These are phyloP conservation scores for Euleptes europaea DNA, from an alignment of 2,113 vertebrate species.

Conservation along the genomic window DNA sequence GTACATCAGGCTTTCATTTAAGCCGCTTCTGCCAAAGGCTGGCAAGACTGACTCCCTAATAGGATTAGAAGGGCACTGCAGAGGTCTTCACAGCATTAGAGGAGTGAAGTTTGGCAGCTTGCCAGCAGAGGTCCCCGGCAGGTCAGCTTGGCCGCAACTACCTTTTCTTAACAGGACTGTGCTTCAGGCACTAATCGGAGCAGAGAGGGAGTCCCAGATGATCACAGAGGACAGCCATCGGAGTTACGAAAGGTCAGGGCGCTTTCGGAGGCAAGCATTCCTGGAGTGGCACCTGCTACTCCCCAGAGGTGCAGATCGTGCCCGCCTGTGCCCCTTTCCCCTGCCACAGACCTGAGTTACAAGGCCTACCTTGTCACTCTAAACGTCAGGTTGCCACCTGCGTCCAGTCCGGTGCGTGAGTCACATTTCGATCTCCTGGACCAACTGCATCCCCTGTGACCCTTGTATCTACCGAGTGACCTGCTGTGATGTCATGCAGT, in stretches of 20 bases:
- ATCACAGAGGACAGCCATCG: background rate
- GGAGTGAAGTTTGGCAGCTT: background rate
- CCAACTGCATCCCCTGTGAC: too few relatives aligned
- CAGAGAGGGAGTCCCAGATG: background rate
- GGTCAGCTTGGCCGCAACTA: background rate
- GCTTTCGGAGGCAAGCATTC: background rate
- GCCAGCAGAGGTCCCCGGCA: conserved; percentile 11
- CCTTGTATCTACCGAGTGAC: too few relatives aligned
- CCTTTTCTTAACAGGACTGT: background rate
- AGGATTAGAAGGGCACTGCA: conserved; percentile 55
- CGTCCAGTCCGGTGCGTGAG: background rate
- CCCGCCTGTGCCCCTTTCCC: background rate
- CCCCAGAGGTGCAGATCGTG: background rate
- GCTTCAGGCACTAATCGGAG: background rate
- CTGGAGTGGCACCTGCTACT: background rate
- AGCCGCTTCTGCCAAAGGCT: background rate
- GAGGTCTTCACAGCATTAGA: conserved; percentile 30
- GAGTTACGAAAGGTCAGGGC: background rate
- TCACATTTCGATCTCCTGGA: background rate
- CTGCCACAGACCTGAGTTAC: background rate
- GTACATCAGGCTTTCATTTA: background rate
- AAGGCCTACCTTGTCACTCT: background rate
- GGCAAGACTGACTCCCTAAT: conserved; percentile 47
- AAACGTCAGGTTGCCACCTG: background rate
- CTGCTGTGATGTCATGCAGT: background rate